A percentile compares a stretch with the other conserved stretches of the same genome.
These are phyloP conservation scores for Iphiclides podalirius DNA, from an alignment of 2,888 invertebrate genomes.

Conservation along the genomic window DNA sequence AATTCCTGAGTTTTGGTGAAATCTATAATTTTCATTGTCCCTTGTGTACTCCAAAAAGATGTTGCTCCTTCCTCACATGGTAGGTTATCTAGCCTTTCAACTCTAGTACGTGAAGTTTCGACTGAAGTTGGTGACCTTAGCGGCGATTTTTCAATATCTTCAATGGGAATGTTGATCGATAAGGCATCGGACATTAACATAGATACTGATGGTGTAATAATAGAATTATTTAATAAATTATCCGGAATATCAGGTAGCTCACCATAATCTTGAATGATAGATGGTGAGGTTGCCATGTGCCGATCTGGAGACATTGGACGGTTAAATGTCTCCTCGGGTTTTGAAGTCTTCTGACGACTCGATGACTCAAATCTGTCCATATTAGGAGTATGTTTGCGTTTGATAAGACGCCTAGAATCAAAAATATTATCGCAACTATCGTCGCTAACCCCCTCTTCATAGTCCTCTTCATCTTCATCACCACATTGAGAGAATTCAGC, in stretches of 20 bases:
- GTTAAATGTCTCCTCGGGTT: slow-evolving; percentile 17
- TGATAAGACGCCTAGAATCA: slow-evolving; percentile 17
- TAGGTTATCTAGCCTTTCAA: slow-evolving; percentile 1
- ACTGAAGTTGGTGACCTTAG: not conserved
- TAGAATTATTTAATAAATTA: slow-evolving; percentile 1
- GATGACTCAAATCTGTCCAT: not conserved
- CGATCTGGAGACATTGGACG: slow-evolving; percentile 19
- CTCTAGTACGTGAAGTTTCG: not conserved
- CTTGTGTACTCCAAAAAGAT: slow-evolving; percentile 17
- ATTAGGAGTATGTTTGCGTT: not conserved
- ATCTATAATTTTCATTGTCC: slow-evolving; percentile 20
- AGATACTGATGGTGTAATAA: slow-evolving; percentile 20
- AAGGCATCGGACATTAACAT: slow-evolving; percentile 20
- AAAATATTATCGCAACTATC: slow-evolving; percentile 21
- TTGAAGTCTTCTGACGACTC: slow-evolving; percentile 4
- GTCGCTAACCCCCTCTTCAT: slow-evolving; percentile 20
- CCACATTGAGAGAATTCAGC: slow-evolving; percentile 20
- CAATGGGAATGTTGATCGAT: slow-evolving; percentile 17
- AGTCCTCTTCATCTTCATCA: slow-evolving; percentile 13
- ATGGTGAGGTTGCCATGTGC: slow-evolving; percentile 14
- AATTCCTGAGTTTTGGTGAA: slow-evolving; percentile 9
- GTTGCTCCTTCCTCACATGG: slow-evolving; percentile 21
- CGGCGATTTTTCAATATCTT: not conserved
- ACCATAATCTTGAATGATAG: slow-evolving; percentile 19
- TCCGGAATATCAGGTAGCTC: slow-evolving; percentile 13